Evolutionary conservation across 2,797 vertebrate genomes (phyloP).

Genomic region (Hirundo rustica): DNA sequence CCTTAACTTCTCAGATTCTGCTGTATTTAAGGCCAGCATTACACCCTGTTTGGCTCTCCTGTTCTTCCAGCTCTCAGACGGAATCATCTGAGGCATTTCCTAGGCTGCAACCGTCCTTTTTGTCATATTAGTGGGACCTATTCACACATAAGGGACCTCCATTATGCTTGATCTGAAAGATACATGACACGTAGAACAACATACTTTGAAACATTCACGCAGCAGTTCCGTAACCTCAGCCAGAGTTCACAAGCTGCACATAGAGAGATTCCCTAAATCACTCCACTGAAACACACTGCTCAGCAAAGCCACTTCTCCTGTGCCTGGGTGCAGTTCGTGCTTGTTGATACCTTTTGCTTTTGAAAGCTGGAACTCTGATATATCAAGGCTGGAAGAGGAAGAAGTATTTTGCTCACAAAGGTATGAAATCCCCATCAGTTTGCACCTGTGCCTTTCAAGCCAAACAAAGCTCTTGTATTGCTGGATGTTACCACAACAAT

Average conservation of each 20-base stretch:
- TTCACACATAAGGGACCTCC: neutral
- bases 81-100: neutral
- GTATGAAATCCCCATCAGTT: conserved; percentile 3
- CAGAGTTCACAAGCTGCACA: conserved; percentile 28
- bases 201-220: conserved; percentile 27
- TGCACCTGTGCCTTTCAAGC: conserved; percentile 17
- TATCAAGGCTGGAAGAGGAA: neutral
- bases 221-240: conserved; percentile 15
- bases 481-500: neutral
- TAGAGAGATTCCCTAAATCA: conserved; percentile 23
- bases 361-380: conserved; percentile 30
- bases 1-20: neutral
- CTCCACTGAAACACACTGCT: neutral
- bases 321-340: neutral
- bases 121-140: neutral
- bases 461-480: neutral
- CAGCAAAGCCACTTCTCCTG: neutral
- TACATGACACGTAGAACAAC: neutral
- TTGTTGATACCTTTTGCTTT: conserved; percentile 26
- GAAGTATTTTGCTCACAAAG: conserved; percentile 21
- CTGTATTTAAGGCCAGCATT: neutral
- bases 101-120: neutral
- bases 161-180: conserved; percentile 34
- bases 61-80: neutral
- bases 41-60: neutral